Base-by-base conservation (phyloP, 1,140 invertebrate species). In the Halyomorpha halys region DNA sequence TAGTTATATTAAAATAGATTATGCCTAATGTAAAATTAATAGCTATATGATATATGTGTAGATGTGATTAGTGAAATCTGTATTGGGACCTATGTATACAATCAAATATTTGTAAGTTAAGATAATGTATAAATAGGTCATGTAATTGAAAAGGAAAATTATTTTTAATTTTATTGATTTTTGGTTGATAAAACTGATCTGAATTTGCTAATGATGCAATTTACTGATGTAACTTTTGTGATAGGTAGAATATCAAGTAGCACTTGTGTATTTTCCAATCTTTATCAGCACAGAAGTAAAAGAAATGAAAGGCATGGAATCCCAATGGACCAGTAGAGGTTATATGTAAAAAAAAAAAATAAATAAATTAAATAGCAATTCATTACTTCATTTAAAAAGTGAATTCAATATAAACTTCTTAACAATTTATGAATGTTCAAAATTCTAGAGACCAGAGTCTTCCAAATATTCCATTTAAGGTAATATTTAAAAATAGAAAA, bases 41-140 rank as follows among this genome's bases (percentile, higher is more conserved):
- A 44, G 59, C 45, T 45, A 19, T 23, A 44, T 21, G 3, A 30
- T 54, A 49, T 54, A 63, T 54, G 62, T 53, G 62, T 63, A 63
- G 62, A 53, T 25, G 25, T 63, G 62, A 30, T 63, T 63, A 63
- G 62, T 30, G 13, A 54, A 63, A 45, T 63, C 45, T 63, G 51
- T 63, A 53, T 49, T 49, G 62, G 51, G 45, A 49, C 51, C 25
- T 63, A n/a, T 63, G 54, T 63, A 44, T 44, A 63, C 62, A 63
- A 63, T 63, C 62, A 63, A 19, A 15, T 63, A 63, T 53, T 63
- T 63, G n/a, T 63, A 63, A 53, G 23, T 54, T 34, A 63, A 49
- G 23, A 19, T 19, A 21, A 39, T 39, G 59, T 34, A 61, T 18
- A n/a, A 39, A 45, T 61, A 44, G 30, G 39, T 63, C 39, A 39